A percentile compares a stretch with the other conserved stretches of the same genome.
phyloP scores from a whole-genome alignment of 2,888 invertebrate genomes.

The Epiblema foenella region DNA sequence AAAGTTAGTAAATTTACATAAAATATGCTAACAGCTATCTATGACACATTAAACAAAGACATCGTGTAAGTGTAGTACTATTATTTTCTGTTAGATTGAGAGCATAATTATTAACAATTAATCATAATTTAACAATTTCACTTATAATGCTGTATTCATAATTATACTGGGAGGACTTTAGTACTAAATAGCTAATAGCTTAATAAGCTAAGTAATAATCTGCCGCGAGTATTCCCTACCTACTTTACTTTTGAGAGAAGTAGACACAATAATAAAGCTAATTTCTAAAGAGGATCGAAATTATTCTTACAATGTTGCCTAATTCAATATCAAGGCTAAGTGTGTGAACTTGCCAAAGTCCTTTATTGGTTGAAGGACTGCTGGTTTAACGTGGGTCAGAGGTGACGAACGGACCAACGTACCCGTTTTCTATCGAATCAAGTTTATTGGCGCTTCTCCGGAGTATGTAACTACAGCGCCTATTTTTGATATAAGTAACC shows the following conservation, averaged over 20 bases:
- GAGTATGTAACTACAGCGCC: neutral
- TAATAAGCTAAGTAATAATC: too few relatives aligned
- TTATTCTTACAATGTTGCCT: conserved; percentile 31
- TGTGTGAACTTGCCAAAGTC: conserved; percentile 45
- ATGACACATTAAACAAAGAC: too few relatives aligned
- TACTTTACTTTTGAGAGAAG: conserved; percentile 1
- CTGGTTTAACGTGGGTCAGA: conserved; percentile 80
- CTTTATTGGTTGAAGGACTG: conserved; percentile 47
- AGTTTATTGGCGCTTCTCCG: conserved; percentile 48
- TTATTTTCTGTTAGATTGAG: too few relatives aligned
- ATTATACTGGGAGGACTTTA: too few relatives aligned
- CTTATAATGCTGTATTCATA: too few relatives aligned
- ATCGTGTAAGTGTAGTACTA: too few relatives aligned
- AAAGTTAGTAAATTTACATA: too few relatives aligned
- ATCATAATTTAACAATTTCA: too few relatives aligned
- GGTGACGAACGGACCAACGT: conserved; percentile 78
- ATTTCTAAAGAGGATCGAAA: conserved; percentile 24
- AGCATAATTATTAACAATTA: too few relatives aligned
- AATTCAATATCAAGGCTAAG: conserved; percentile 53
- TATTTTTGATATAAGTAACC: too few relatives aligned
- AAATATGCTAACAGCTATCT: too few relatives aligned
- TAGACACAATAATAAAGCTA: conserved; percentile 7
- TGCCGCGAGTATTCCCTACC: neutral
- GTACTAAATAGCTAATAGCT: too few relatives aligned
- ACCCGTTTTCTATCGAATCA: conserved; percentile 64